Evolutionary conservation across 2,888 invertebrate species (phyloP), one percentile per base, ranked within the genome.

Genomic region (Cyaniris semiargus): DNA sequence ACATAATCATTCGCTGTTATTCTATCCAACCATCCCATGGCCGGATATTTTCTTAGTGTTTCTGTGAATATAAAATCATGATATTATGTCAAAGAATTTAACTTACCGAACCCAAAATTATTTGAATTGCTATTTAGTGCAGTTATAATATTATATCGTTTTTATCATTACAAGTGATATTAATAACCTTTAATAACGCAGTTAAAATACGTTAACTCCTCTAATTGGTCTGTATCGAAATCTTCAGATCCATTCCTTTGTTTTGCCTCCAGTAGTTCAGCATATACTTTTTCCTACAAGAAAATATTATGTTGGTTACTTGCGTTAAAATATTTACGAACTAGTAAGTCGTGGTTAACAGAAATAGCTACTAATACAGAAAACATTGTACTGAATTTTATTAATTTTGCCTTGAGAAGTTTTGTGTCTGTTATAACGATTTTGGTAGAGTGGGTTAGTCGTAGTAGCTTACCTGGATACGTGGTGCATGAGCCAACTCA

Each of bases 21-120:
- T 7, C 89, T 85, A 75, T 88, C 87, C 58, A 89, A 5, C 86
- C 86, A 89, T 0, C 87, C 86, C 87, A 90, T 87, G 0, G 86
- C 78, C 0, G 87, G 83, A 72, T 86, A 87, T 44, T 85, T 87
- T 53, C 90, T 81, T 80, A 89, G 72, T 0, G 81, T 34, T 79
- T 90, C 90, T 90, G 82, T n/a, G 79, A 78, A 23, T 56, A 34
- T 48, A 21, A 13, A 74, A 48, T 34, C 2, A 44, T 44, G 10
- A 0, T 38, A 31, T 5, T 34, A 10, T 44, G 10, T 44, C 44
- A 13, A 44, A 58, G 56, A 2, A 21, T 58, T 58, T 21, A 21
- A 13, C 44, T 44, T 44, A 44, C 44, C 44, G 0, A 44, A 44
- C 44, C 44, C 13, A 3, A 44, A 44, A 44, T 44, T 44, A 13